These are phyloP conservation scores for Thinocorus orbignyianus DNA, from an alignment of 2,113 vertebrate species.

Conservation along the genomic window DNA sequence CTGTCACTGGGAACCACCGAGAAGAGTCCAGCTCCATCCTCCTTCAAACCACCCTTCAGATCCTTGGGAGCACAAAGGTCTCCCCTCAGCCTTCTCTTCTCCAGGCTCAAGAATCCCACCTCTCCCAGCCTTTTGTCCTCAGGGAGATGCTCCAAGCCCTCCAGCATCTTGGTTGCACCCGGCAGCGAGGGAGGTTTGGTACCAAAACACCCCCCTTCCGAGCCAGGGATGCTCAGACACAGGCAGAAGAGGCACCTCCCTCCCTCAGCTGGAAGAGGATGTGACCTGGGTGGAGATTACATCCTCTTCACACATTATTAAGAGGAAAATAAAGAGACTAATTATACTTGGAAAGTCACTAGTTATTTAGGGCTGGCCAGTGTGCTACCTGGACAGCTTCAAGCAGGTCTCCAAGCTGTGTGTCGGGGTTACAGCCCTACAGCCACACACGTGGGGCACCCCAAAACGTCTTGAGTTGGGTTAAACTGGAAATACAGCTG, in stretches of 20 bases:
- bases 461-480: background rate
- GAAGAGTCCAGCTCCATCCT: too few relatives aligned
- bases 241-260: background rate
- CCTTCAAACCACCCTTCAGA: too few relatives aligned
- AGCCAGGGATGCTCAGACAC: background rate
- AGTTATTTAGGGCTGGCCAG: background rate
- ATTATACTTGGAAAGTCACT: background rate
- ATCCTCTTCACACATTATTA: background rate
- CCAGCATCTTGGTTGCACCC: too few relatives aligned
- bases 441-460: background rate
- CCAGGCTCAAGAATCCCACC: too few relatives aligned
- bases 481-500: background rate
- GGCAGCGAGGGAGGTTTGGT: background rate
- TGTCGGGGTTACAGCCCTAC: background rate
- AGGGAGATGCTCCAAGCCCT: too few relatives aligned
- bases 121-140: too few relatives aligned
- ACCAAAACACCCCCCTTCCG: rapidly evolving
- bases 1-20: too few relatives aligned
- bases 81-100: too few relatives aligned
- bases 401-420: background rate
- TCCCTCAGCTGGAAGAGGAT: background rate
- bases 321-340: background rate
- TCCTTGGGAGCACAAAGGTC: too few relatives aligned
- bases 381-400: background rate
- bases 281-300: background rate